These are phyloP conservation scores for Scolopax bukidnonensis DNA, from an alignment of 2,797 vertebrate species.

Conservation along the genomic window DNA sequence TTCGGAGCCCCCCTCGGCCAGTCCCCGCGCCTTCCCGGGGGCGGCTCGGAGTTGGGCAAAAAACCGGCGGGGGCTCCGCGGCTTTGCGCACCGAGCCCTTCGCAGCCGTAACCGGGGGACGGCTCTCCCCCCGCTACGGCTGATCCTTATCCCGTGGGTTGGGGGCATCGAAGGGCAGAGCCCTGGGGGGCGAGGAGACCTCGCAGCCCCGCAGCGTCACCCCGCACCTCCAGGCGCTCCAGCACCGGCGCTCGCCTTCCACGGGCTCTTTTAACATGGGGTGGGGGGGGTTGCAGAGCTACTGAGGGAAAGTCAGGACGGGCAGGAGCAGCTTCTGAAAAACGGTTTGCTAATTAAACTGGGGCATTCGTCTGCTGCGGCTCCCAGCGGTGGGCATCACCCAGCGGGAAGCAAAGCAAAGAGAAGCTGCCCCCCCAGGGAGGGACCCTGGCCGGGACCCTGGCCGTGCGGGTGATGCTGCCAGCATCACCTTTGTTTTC, in stretches of 20 bases:
- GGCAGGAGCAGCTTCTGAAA: neutral
- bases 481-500: rapidly evolving
- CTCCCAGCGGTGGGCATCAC: neutral
- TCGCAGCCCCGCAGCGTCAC: neutral
- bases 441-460: too few relatives aligned
- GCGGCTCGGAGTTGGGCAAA: neutral
- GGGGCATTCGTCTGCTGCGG: neutral
- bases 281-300: rapidly evolving
- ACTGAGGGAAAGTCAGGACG: rapidly evolving
- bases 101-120: too few relatives aligned
- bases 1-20: neutral
- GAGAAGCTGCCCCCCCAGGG: neutral
- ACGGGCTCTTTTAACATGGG: rapidly evolving
- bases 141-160: too few relatives aligned
- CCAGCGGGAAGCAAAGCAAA: neutral
- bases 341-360: neutral
- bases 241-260: neutral
- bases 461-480: neutral
- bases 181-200: too few relatives aligned
- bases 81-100: neutral
- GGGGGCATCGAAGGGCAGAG: neutral
- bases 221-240: neutral
- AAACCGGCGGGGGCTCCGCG: rapidly evolving
- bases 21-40: rapidly evolving
- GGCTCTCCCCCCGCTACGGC: neutral